Percentiles rank a stretch among this genome's conserved stretches.
Conservation (phyloP, 2,888 invertebrate species). For the Penaeus monodon region DNA sequence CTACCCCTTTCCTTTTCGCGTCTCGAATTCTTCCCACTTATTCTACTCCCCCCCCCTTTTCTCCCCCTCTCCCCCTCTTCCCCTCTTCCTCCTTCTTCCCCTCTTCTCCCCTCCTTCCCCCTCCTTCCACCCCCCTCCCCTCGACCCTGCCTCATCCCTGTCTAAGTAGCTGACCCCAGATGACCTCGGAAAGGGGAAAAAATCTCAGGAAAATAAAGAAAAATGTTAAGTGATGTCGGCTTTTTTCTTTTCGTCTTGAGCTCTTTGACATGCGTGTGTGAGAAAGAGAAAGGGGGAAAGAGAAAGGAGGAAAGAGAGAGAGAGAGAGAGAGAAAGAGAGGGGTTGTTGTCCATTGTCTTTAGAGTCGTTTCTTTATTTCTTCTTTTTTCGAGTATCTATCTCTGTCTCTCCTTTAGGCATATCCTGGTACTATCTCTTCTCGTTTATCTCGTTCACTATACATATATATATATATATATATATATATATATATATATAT, state of each 20-base stretch:
- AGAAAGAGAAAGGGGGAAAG: not conserved
- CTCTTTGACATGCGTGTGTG: constrained; percentile 17
- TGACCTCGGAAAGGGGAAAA: constrained; percentile 36
- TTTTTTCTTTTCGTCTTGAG: not conserved
- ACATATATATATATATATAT: too few relatives aligned
- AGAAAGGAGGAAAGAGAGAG: not conserved
- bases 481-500: too few relatives aligned
- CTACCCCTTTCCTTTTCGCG: not conserved
- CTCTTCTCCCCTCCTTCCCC: not conserved
- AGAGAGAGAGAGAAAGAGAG: not conserved
- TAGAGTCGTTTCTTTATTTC: too few relatives aligned
- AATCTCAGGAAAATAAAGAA: constrained; percentile 43
- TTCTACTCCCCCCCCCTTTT: not conserved
- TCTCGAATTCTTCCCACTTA: not conserved
- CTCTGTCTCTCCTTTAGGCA: too few relatives aligned
- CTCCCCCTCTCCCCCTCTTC: not conserved
- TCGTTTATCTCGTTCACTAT: too few relatives aligned
- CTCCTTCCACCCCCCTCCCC: too few relatives aligned
- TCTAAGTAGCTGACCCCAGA: constrained; percentile 33
- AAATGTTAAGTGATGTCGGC: constrained; percentile 36
- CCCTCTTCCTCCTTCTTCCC: not conserved
- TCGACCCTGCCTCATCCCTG: not conserved
- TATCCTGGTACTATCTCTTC: too few relatives aligned
- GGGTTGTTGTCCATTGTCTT: too few relatives aligned
- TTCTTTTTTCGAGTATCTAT: too few relatives aligned